A percentile compares a stretch with the other conserved stretches of the same genome.
Conservation (phyloP, 2,888 invertebrate species). For the Orchesellides sinensis region DNA sequence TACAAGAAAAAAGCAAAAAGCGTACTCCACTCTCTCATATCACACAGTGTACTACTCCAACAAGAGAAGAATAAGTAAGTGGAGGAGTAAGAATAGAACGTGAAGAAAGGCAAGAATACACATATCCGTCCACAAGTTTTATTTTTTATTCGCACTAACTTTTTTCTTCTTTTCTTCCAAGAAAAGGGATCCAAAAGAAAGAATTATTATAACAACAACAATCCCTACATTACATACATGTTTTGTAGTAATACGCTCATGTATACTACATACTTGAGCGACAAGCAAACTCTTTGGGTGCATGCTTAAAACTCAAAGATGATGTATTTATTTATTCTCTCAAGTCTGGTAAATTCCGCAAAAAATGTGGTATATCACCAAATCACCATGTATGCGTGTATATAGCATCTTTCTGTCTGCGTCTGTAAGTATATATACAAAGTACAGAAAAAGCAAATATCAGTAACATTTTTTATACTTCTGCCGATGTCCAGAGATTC, state of each 20-base stretch:
- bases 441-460: too few relatives aligned
- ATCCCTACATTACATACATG: conserved; percentile 37
- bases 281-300: neutral
- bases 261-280: neutral
- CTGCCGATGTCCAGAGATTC: too few relatives aligned
- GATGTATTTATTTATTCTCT: too few relatives aligned
- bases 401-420: too few relatives aligned
- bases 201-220: conserved; percentile 61
- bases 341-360: too few relatives aligned
- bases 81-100: conserved; percentile 41
- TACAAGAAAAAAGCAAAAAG: conserved; percentile 60
- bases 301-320: too few relatives aligned
- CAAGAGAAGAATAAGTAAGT: conserved; percentile 38
- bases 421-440: too few relatives aligned
- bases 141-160: conserved; percentile 59
- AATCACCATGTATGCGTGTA: too few relatives aligned
- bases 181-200: conserved; percentile 50
- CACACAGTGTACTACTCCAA: too few relatives aligned
- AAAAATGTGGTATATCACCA: too few relatives aligned
- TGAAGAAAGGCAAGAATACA: conserved; percentile 53
- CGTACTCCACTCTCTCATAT: conserved; percentile 54
- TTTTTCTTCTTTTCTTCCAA: conserved; percentile 41
- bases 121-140: conserved; percentile 61
- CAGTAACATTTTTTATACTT: too few relatives aligned
- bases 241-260: neutral